Conservation (phyloP, 2,797 vertebrate species). For the Strix occidentalis region DNA sequence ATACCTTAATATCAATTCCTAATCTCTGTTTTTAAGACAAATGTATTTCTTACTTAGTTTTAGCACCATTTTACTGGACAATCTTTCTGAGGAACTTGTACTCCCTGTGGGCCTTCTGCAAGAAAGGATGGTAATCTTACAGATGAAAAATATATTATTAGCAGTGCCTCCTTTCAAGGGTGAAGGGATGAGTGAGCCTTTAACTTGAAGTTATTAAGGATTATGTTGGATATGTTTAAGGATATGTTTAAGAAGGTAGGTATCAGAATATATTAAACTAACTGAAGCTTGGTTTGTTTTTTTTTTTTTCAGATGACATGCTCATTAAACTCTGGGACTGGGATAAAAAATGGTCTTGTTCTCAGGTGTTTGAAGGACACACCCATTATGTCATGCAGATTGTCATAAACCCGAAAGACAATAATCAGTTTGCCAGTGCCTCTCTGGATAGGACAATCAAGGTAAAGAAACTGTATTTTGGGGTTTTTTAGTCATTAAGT, state of each 20-base stretch:
- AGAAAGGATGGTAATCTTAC: background rate
- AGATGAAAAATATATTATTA: background rate
- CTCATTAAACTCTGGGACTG: constrained; percentile 99
- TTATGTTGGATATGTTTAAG: too few species aligned
- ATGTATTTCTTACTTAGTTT: background rate
- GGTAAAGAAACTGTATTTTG: constrained; percentile 71
- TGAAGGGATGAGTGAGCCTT: background rate
- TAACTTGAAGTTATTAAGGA: background rate
- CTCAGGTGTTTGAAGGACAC: constrained; percentile 98
- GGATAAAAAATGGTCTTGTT: constrained; percentile 99
- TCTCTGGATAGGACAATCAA: constrained; percentile 97
- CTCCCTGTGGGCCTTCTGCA: background rate
- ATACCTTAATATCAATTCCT: background rate
- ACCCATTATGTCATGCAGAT: constrained; percentile 99
- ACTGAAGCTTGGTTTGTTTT: background rate
- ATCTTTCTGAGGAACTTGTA: background rate
- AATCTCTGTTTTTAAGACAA: background rate
- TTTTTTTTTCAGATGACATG: constrained; percentile 90
- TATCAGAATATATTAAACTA: background rate
- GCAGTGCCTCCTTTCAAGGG: background rate
- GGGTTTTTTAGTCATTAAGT: background rate
- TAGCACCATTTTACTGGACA: background rate
- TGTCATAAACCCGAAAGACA: constrained; percentile 98
- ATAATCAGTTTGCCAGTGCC: constrained; percentile 98
- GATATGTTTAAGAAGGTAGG: background rate